These are phyloP conservation scores for Apostichopus japonicus DNA, from an alignment of 35 echinoderm and acorn worm species.

Conservation along the genomic window DNA sequence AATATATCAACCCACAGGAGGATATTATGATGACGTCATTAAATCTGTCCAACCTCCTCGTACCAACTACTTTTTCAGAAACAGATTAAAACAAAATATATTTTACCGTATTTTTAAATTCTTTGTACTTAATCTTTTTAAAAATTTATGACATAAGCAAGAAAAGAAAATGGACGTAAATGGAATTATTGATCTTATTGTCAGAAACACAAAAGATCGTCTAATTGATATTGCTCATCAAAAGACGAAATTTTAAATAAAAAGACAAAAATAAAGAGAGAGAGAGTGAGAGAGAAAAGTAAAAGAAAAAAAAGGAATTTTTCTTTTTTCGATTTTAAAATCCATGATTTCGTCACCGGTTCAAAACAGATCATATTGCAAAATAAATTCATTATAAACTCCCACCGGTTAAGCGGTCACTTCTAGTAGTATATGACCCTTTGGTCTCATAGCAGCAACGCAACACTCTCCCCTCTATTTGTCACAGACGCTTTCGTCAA, in stretches of 20 bases:
- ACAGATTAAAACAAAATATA: too few species aligned
- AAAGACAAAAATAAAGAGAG: not conserved
- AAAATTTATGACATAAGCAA: too few species aligned
- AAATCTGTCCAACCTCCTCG: too few species aligned
- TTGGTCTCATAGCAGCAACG: not conserved
- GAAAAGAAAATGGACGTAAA: not conserved
- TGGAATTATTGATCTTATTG: conserved; percentile 2
- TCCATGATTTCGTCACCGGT: too few species aligned
- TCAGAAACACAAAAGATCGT: not conserved
- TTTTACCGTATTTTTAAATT: too few species aligned
- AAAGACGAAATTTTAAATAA: not conserved
- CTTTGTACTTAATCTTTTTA: too few species aligned
- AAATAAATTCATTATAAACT: conserved; percentile 40
- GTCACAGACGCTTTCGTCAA: conserved; percentile 9
- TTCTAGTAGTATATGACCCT: not conserved
- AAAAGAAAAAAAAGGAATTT: too few species aligned
- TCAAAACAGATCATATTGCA: not conserved
- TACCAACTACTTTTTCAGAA: too few species aligned
- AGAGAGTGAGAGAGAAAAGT: not conserved
- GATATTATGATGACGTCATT: too few species aligned
- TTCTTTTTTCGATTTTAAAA: too few species aligned
- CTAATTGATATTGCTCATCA: conserved; percentile 9
- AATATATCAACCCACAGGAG: too few species aligned
- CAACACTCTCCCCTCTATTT: not conserved
- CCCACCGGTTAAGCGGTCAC: conserved; percentile 23